phyloP scores from a whole-genome alignment of 2,888 invertebrate genomes.

The Drosophila atripex region DNA sequence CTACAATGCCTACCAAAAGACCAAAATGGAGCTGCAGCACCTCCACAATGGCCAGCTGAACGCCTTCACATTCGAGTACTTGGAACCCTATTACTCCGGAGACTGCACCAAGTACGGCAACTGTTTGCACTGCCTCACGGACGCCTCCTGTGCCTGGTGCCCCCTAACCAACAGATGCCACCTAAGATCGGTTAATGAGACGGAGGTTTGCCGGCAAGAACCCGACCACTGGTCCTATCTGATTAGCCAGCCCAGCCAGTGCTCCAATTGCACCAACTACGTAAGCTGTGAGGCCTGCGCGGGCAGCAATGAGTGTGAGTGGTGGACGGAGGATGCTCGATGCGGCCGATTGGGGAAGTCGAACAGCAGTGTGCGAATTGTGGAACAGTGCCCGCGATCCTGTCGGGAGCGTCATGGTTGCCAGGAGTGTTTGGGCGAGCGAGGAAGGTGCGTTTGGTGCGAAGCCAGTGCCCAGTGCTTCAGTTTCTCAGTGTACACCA shows the following conservation, averaged over 20 bases:
- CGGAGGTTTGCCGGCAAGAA: conserved; percentile 77
- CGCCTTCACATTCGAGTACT: conserved; percentile 94
- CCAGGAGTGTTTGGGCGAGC: conserved; percentile 92
- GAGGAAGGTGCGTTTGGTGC: conserved; percentile 97
- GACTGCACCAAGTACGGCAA: conserved; percentile 91
- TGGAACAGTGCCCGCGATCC: conserved; percentile 90
- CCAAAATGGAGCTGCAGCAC: conserved; percentile 93
- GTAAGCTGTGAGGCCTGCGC: conserved; percentile 94
- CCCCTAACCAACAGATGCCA: conserved; percentile 90
- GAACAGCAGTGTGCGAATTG: conserved; percentile 87
- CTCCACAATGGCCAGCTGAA: conserved; percentile 90
- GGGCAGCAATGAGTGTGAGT: conserved; percentile 90
- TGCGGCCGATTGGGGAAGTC: conserved; percentile 92
- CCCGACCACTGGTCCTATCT: conserved; percentile 89
- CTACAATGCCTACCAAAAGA: conserved; percentile 88
- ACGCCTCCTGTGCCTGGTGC: conserved; percentile 97
- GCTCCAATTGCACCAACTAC: conserved; percentile 94
- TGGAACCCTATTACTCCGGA: conserved; percentile 94
- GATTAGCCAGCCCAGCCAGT: conserved; percentile 91
- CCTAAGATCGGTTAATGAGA: conserved; percentile 88
- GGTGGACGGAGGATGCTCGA: conserved; percentile 95
- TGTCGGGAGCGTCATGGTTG: conserved; percentile 92
- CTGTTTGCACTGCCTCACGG: conserved; percentile 94
- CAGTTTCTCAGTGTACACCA: conserved; percentile 97
- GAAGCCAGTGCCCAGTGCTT: conserved; percentile 96